Percentiles rank a stretch among this genome's conserved stretches.
These are phyloP conservation scores for Drosophila quinaria DNA, from an alignment of 2,888 invertebrate species.

Conservation along the genomic window DNA sequence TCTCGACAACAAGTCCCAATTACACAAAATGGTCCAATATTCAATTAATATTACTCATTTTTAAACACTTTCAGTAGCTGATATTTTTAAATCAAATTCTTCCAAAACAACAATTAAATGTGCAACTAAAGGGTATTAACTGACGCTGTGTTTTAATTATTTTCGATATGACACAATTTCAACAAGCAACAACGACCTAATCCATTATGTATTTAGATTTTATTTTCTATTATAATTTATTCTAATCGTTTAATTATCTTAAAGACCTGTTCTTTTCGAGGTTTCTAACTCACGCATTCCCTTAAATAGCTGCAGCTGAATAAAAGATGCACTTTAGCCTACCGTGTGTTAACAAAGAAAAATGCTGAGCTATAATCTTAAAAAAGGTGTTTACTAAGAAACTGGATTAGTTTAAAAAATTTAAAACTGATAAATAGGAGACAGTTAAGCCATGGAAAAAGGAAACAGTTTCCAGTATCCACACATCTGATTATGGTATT, in stretches of 20 bases:
- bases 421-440: neutral
- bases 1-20: neutral
- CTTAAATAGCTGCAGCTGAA: neutral
- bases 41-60: neutral
- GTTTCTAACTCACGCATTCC: neutral
- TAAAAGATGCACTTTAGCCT: too few species aligned
- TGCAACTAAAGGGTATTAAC: neutral
- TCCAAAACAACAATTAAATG: too few species aligned
- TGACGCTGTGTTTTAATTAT: neutral
- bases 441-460: neutral
- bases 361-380: too few species aligned
- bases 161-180: too few species aligned
- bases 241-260: too few species aligned
- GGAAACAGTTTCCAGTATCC: neutral
- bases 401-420: neutral
- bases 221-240: too few species aligned
- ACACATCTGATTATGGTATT: neutral
- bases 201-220: too few species aligned
- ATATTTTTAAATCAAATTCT: neutral
- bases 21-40: neutral
- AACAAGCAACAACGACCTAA: too few species aligned
- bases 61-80: neutral
- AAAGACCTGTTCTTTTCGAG: neutral
- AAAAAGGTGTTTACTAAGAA: too few species aligned
- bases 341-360: too few species aligned